Evolutionary conservation across 92 coral and sea anemone genomes (phyloP).

Genomic region (Desmophyllum pertusum): DNA sequence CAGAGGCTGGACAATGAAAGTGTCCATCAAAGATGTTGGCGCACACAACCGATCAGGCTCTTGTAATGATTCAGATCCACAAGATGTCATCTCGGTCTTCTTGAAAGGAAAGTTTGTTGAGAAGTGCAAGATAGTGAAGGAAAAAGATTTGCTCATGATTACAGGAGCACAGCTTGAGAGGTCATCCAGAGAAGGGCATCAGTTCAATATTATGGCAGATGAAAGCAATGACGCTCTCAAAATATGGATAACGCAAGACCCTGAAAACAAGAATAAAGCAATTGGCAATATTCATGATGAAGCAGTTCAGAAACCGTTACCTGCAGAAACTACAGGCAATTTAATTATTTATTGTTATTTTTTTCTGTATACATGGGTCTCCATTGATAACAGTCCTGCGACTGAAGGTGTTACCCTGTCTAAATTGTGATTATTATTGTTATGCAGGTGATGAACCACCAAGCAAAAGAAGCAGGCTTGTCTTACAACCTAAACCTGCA

Average conservation of each 20-base stretch:
- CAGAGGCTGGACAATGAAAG: slow-evolving; percentile 32
- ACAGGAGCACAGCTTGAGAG: slow-evolving; percentile 40
- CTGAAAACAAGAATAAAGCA: not conserved
- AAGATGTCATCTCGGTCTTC: slow-evolving; percentile 32
- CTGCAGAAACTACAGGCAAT: too few species aligned
- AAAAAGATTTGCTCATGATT: slow-evolving; percentile 35
- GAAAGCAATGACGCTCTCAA: slow-evolving; percentile 12
- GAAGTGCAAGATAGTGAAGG: slow-evolving; percentile 29
- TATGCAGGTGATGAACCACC: slow-evolving; percentile 25
- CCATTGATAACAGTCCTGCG: too few species aligned
- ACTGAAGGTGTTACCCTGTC: too few species aligned
- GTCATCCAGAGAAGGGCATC: slow-evolving; percentile 26
- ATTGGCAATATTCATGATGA: not conserved
- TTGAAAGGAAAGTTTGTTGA: slow-evolving; percentile 39
- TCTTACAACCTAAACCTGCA: slow-evolving; percentile 3
- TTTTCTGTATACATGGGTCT: too few species aligned
- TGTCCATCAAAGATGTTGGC: not conserved
- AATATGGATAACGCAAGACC: slow-evolving; percentile 37
- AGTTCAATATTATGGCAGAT: slow-evolving; percentile 37
- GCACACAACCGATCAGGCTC: not conserved
- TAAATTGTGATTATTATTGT: too few species aligned
- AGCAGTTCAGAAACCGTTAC: not conserved
- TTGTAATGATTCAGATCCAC: not conserved
- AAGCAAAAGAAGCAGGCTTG: slow-evolving; percentile 13
- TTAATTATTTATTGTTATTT: too few species aligned